phyloP scores from a whole-genome alignment of 1,140 invertebrate genomes.

The Neodiprion lecontei region DNA sequence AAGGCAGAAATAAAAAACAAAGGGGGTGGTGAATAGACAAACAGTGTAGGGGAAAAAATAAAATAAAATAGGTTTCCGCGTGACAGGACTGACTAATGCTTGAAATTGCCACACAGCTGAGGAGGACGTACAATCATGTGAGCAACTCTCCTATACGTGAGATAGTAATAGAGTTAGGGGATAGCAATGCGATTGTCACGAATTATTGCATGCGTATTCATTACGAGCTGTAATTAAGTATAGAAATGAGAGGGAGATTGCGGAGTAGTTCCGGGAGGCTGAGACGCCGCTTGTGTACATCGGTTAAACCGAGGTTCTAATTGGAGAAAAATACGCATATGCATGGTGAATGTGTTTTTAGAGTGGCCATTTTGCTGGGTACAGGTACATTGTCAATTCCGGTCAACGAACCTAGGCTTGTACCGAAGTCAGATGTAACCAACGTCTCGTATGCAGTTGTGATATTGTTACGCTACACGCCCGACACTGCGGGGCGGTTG shows the following conservation, averaged over 20 bases:
- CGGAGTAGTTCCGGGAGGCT: too few species aligned
- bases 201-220: neutral
- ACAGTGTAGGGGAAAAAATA: too few species aligned
- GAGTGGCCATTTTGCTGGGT: slow-evolving; percentile 48
- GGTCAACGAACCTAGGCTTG: neutral
- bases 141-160: neutral
- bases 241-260: neutral
- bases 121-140: neutral
- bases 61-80: neutral
- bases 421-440: neutral
- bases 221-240: neutral
- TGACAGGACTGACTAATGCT: slow-evolving; percentile 7
- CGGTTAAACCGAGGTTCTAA: neutral
- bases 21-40: too few species aligned
- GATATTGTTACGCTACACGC: too few species aligned
- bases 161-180: neutral
- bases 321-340: slow-evolving; percentile 28
- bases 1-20: neutral
- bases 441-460: neutral
- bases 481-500: neutral
- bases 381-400: neutral
- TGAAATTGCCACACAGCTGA: neutral
- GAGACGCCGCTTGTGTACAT: neutral
- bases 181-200: neutral
- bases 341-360: slow-evolving; percentile 44